phyloP scores from a whole-genome alignment of 2,888 invertebrate genomes.

The Autographa gamma region DNA sequence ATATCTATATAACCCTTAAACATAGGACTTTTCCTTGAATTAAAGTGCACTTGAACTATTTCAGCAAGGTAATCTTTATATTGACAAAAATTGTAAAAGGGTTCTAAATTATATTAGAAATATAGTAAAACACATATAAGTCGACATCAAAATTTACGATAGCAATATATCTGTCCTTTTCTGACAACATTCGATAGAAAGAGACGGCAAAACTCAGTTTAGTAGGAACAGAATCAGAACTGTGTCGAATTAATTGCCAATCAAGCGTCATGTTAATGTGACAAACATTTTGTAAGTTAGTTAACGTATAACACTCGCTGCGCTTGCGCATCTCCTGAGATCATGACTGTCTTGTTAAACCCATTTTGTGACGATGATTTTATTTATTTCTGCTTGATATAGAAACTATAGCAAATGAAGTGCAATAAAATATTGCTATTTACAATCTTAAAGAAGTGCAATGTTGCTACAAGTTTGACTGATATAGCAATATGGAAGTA shows the following conservation, averaged over 20 bases:
- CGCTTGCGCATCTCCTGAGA: neutral
- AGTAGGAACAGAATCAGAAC: neutral
- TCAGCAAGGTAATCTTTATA: neutral
- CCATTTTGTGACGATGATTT: neutral
- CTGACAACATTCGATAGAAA: neutral
- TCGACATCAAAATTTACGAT: too few species aligned
- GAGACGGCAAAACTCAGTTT: neutral
- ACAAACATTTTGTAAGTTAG: conserved; percentile 11
- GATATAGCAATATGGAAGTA: too few species aligned
- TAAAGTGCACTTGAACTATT: neutral
- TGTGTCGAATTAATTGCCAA: conserved; percentile 37
- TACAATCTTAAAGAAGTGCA: neutral
- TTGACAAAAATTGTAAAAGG: too few species aligned
- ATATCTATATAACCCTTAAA: too few species aligned
- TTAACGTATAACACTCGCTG: neutral
- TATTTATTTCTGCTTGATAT: neutral
- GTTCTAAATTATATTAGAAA: too few species aligned
- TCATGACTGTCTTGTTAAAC: neutral
- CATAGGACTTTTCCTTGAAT: too few species aligned
- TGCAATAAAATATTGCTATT: too few species aligned
- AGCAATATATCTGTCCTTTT: neutral
- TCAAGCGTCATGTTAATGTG: conserved; percentile 43
- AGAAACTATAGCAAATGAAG: neutral
- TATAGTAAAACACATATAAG: too few species aligned
- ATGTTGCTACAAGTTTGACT: neutral